These are phyloP conservation scores for Alosa sapidissima DNA, from an alignment of 2,797 vertebrate species.

Conservation along the genomic window DNA sequence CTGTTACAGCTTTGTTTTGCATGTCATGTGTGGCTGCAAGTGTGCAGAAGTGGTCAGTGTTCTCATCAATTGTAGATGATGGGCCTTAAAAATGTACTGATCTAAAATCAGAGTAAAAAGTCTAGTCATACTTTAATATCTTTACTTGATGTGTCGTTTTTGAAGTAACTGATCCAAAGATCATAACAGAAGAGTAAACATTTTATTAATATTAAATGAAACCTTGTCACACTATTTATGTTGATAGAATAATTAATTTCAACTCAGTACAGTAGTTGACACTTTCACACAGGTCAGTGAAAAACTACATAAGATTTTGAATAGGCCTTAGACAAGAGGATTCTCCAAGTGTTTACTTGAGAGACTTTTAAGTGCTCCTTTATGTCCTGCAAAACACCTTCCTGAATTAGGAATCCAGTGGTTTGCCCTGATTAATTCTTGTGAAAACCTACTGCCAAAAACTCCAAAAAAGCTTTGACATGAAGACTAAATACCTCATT, in stretches of 20 bases:
- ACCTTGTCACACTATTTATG: neutral
- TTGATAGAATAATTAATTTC: neutral
- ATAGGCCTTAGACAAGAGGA: neutral
- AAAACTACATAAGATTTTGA: neutral
- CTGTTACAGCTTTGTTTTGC: slow-evolving; percentile 14
- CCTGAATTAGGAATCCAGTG: neutral
- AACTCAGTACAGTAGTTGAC: neutral
- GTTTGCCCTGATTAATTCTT: neutral
- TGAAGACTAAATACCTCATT: neutral
- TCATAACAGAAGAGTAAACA: neutral
- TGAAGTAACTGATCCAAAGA: neutral
- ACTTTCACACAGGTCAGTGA: neutral
- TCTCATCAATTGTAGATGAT: neutral
- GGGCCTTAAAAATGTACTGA: neutral
- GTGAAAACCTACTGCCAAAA: neutral
- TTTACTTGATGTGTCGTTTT: neutral
- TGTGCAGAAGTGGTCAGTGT: neutral
- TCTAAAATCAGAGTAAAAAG: neutral
- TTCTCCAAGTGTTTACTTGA: neutral
- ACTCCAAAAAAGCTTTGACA: neutral
- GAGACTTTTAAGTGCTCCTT: neutral
- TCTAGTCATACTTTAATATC: neutral
- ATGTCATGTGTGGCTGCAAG: slow-evolving; percentile 4
- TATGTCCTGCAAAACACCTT: neutral
- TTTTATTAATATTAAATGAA: neutral